phyloP scores from a whole-genome alignment of 2,113 vertebrate genomes.

The Vulpes lagopus region DNA sequence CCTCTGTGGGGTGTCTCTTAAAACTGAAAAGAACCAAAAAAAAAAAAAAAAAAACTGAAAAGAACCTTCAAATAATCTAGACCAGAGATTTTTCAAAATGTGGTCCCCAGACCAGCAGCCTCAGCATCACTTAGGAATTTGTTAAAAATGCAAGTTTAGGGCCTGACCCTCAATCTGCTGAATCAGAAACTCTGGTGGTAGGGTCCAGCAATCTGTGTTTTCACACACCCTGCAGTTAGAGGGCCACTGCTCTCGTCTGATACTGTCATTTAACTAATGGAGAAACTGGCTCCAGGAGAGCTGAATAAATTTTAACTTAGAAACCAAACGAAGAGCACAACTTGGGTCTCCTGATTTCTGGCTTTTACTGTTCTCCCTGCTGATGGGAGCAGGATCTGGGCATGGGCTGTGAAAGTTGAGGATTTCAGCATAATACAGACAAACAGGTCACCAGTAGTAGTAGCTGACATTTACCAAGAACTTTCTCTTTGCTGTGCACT shows the following conservation, averaged over 20 bases:
- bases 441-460: neutral
- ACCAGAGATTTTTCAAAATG: slow-evolving; percentile 16
- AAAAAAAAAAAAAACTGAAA: neutral
- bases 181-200: neutral
- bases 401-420: neutral
- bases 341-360: neutral
- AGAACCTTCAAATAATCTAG: slow-evolving; percentile 23
- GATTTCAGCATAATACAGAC: neutral
- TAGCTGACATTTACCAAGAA: neutral
- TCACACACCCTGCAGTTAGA: neutral
- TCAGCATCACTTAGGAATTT: neutral
- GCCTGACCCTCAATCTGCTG: neutral
- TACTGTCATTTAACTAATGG: slow-evolving; percentile 7
- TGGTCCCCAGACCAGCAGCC: neutral
- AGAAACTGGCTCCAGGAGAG: neutral
- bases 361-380: neutral
- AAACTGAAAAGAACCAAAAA: neutral
- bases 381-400: neutral
- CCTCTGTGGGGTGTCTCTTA: slow-evolving; percentile 16
- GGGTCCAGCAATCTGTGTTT: neutral
- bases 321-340: neutral
- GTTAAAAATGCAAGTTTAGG: slow-evolving; percentile 29
- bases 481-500: neutral
- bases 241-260: neutral
- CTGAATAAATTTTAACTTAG: neutral